These are phyloP conservation scores for Ophion slaviceki DNA, from an alignment of 2,888 invertebrate species.

Conservation along the genomic window DNA sequence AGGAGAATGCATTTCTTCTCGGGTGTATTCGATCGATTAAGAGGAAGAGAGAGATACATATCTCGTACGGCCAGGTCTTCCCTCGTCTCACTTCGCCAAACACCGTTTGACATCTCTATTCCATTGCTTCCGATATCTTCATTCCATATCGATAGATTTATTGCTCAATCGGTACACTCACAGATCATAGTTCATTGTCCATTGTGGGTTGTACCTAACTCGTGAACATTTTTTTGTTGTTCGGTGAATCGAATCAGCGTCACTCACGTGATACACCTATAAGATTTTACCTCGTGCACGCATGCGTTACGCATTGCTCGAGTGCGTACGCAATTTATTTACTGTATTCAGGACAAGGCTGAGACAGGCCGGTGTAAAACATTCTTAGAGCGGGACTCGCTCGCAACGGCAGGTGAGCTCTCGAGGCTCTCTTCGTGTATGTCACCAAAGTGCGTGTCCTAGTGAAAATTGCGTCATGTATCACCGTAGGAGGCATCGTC, in stretches of 20 bases:
- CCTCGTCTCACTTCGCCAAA: slow-evolving; percentile 33
- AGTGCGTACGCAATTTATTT: slow-evolving; percentile 41
- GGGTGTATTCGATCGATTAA: slow-evolving; percentile 40
- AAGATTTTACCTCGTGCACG: slow-evolving; percentile 8
- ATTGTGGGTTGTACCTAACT: not conserved
- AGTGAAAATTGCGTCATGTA: slow-evolving; percentile 47
- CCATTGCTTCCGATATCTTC: slow-evolving; percentile 48
- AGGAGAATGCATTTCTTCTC: slow-evolving; percentile 58
- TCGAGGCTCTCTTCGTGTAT: slow-evolving; percentile 28
- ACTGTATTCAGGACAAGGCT: slow-evolving; percentile 63
- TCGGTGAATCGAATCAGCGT: slow-evolving; percentile 48
- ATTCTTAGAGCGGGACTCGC: slow-evolving; percentile 48
- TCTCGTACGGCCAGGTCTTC: slow-evolving; percentile 57
- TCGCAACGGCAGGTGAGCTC: slow-evolving; percentile 27
- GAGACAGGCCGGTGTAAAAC: slow-evolving; percentile 40
- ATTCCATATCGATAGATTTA: slow-evolving; percentile 40
- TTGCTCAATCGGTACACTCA: slow-evolving; percentile 30
- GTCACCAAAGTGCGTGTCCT: slow-evolving; percentile 8
- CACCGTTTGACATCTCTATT: slow-evolving; percentile 19
- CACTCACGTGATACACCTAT: slow-evolving; percentile 3
- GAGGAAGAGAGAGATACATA: slow-evolving; percentile 6
- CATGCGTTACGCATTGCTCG: not conserved
- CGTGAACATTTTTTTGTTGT: not conserved
- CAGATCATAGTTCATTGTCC: slow-evolving; percentile 12
- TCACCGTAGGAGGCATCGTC: slow-evolving; percentile 4